These are phyloP conservation scores for Troides oblongomaculatus DNA, from an alignment of 2,888 invertebrate species.

Conservation along the genomic window DNA sequence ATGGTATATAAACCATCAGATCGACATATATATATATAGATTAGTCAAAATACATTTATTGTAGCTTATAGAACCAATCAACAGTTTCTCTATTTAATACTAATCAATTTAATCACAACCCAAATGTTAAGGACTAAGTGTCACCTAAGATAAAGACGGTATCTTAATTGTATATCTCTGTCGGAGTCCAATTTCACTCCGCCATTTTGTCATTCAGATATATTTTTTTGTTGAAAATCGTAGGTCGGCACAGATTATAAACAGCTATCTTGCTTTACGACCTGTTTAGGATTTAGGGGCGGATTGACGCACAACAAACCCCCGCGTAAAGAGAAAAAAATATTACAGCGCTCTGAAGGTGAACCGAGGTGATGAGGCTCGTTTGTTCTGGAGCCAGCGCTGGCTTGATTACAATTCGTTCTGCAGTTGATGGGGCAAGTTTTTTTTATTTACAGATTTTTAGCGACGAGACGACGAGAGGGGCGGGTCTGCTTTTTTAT, in stretches of 20 bases:
- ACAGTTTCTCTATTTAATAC: no score
- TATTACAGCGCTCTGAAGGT: constrained; percentile 17
- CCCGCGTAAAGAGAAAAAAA: constrained; percentile 2
- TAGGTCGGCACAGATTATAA: constrained; percentile 8
- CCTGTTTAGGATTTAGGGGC: constrained; percentile 21
- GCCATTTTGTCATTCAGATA: constrained; percentile 7
- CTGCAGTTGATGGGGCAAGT: neutral
- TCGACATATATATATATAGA: no score
- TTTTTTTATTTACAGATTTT: neutral
- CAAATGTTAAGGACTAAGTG: neutral
- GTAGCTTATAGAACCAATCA: no score
- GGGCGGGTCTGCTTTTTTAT: neutral
- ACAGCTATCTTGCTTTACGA: constrained; percentile 25
- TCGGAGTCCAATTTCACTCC: constrained; percentile 3
- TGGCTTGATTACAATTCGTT: neutral
- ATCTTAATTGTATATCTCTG: neutral
- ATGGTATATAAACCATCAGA: no score
- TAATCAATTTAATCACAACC: neutral
- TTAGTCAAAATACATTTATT: no score
- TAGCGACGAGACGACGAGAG: neutral
- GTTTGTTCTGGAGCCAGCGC: constrained; percentile 5
- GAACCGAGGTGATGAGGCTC: constrained; percentile 19
- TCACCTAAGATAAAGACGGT: neutral
- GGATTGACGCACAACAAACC: constrained; percentile 14
- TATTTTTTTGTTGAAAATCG: constrained; percentile 11